Percentiles rank a stretch among this genome's conserved stretches.
phyloP scores from a whole-genome alignment of 1,140 invertebrate genomes.

The Venturia canescens region DNA sequence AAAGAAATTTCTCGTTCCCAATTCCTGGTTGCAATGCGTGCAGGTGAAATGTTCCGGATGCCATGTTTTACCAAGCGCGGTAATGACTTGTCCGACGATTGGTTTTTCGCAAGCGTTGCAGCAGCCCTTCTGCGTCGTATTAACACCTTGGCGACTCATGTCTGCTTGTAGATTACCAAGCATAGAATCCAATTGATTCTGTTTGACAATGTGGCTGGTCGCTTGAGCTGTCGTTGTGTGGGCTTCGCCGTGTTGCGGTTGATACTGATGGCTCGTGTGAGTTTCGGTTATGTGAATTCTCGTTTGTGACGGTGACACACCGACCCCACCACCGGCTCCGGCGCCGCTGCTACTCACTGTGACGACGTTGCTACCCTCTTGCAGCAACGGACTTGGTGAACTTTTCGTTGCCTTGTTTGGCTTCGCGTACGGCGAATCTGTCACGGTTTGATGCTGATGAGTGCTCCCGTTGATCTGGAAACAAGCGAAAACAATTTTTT shows the following conservation, averaged over 20 bases:
- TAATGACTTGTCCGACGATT: slow-evolving; percentile 98
- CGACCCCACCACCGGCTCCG: slow-evolving; percentile 57
- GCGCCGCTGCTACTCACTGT: not conserved
- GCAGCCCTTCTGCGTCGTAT: slow-evolving; percentile 97
- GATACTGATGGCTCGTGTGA: slow-evolving; percentile 75
- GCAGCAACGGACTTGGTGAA: slow-evolving; percentile 71
- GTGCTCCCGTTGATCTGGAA: slow-evolving; percentile 79
- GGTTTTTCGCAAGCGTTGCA: slow-evolving; percentile 98
- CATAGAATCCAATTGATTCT: slow-evolving; percentile 93
- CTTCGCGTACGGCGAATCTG: slow-evolving; percentile 85
- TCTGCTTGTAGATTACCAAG: slow-evolving; percentile 94
- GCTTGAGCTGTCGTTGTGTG: slow-evolving; percentile 63
- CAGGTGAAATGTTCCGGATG: slow-evolving; percentile 99
- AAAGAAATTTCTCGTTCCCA: slow-evolving; percentile 99
- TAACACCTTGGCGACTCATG: slow-evolving; percentile 98
- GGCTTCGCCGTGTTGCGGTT: slow-evolving; percentile 72
- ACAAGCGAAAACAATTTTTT: slow-evolving; percentile 46
- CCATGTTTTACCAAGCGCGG: slow-evolving; percentile 99
- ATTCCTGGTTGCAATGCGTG: slow-evolving; percentile 95
- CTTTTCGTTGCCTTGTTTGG: slow-evolving; percentile 80
- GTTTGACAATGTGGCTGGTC: slow-evolving; percentile 67
- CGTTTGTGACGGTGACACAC: slow-evolving; percentile 56
- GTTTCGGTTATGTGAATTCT: slow-evolving; percentile 74
- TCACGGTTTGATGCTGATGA: slow-evolving; percentile 80
- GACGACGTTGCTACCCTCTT: slow-evolving; percentile 32